Base-by-base conservation (phyloP, 1,140 invertebrate genomes). In the Bombus balteatus region DNA sequence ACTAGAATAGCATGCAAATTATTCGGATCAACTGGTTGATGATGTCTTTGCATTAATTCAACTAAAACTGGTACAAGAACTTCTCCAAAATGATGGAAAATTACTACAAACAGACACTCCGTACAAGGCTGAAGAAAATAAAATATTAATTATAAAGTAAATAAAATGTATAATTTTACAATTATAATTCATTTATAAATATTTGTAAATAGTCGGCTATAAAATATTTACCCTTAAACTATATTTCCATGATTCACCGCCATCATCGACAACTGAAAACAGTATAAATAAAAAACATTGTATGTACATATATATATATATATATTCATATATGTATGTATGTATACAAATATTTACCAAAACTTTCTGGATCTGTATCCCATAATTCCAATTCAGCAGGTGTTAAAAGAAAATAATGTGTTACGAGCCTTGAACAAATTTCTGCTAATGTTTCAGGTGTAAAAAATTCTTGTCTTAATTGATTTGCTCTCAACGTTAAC, bases 191-290 rank as follows among this genome's bases (percentile, higher is more conserved):
- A 76, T 65, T 77, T 66, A 66, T 66, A 66, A 32, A 66, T 34
- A 66, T 32, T 72, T 68, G 43, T 83, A 37, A 79, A 71, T 57
- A 79, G 53, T 79, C 9, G 59, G 0, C 80, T 65, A 65, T 75
- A 59, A 47, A 68, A 82, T 73, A 95, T 95, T 96, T 95, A 98
- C 98, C 96, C 97, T 96, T 72, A 99, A 95, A 91, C 97, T 98
- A 93, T 98, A 99, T 93, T 98, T 99, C 97, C 98, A 99, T 66
- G 97, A 97, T 94, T 99, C 98, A 22, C 98, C 98, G 41, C 96
- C 96, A 95, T 98, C 98, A 93, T 99, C 98, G 79, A 97, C 97
- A 81, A 97, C 96, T 97, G 89, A 87, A 95, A 95, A 91, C 87
- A 37, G 39, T 34, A 74, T 43, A 13, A 39, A 3, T 57, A 34